A percentile compares a stretch with the other conserved stretches of the same genome.
These are phyloP conservation scores for Drosophila meridiana DNA, from an alignment of 2,888 invertebrate species.

Conservation along the genomic window DNA sequence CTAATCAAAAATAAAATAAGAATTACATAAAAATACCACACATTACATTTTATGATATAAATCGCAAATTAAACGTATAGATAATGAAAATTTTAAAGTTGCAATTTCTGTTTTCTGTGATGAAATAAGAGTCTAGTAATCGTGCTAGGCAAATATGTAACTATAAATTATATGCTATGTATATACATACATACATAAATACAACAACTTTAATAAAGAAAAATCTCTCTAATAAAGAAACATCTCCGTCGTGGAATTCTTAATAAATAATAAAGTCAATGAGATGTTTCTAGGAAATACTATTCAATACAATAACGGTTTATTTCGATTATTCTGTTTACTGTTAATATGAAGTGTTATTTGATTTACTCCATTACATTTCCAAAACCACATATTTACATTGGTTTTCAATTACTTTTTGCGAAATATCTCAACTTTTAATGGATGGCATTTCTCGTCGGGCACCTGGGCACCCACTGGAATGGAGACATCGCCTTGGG, in stretches of 20 bases:
- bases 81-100: neutral
- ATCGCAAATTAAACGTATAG: neutral
- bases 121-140: neutral
- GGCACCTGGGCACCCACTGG: slow-evolving; percentile 84
- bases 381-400: neutral
- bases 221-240: no score
- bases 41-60: neutral
- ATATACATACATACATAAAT: neutral
- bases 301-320: neutral
- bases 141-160: neutral
- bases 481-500: slow-evolving; percentile 85
- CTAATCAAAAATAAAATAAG: neutral
- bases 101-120: neutral
- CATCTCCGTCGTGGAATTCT: no score
- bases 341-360: neutral
- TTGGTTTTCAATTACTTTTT: slow-evolving; percentile 46
- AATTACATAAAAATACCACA: no score
- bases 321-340: neutral
- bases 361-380: neutral
- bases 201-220: neutral
- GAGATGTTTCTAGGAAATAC: neutral
- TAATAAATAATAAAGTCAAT: neutral
- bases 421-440: slow-evolving; percentile 85
- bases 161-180: neutral
- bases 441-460: slow-evolving; percentile 84